phyloP scores from a whole-genome alignment of 2,113 vertebrate species.

The Condylura cristata region DNA sequence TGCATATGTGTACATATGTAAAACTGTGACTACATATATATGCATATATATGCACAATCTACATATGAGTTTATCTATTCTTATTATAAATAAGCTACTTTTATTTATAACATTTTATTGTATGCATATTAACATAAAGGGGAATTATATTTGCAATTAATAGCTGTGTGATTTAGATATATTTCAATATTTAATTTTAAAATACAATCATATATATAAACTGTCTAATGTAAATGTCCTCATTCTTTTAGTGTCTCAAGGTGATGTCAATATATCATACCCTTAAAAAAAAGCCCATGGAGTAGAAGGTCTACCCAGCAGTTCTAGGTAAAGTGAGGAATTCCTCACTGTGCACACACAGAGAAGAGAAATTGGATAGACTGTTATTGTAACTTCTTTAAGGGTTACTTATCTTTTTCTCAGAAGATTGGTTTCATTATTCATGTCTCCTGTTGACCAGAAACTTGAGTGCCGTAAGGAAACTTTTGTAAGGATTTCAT shows the following conservation, averaged over 20 bases:
- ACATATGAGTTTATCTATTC: too few relatives aligned
- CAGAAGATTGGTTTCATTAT: conserved; percentile 23
- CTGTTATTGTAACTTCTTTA: not conserved
- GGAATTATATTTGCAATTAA: not conserved
- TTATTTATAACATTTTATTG: too few relatives aligned
- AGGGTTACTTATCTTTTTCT: not conserved
- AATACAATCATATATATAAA: not conserved
- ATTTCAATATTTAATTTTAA: not conserved
- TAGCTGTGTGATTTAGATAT: not conserved
- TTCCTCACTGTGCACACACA: not conserved
- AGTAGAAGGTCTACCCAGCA: not conserved
- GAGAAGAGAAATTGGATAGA: not conserved
- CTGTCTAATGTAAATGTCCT: not conserved
- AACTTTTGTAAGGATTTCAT: not conserved
- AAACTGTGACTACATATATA: too few relatives aligned
- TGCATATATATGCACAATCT: too few relatives aligned
- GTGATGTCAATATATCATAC: not conserved
- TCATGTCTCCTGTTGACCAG: not conserved
- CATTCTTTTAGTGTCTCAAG: not conserved
- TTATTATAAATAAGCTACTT: too few relatives aligned
- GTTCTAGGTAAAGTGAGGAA: not conserved
- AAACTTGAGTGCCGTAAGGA: not conserved
- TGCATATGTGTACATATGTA: too few relatives aligned
- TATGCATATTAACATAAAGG: not conserved
- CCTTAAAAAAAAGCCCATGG: not conserved